phyloP scores from a whole-genome alignment of 2,888 invertebrate species.

The Cryptosula pallasiana region DNA sequence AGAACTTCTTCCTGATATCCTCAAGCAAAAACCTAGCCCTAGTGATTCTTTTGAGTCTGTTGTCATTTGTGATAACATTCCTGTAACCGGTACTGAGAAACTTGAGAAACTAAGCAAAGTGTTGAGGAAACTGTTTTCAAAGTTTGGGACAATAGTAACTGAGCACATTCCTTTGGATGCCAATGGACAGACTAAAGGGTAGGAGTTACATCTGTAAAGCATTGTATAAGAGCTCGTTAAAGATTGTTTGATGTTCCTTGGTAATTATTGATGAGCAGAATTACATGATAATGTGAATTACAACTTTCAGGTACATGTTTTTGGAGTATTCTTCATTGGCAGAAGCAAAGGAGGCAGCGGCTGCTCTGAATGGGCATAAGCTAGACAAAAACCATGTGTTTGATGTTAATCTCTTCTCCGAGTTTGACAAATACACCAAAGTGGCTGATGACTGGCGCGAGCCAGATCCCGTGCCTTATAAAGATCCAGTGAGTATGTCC shows the following conservation, averaged over 20 bases:
- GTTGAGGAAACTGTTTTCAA: conserved; percentile 81
- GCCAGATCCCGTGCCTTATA: conserved; percentile 81
- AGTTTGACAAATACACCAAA: conserved; percentile 86
- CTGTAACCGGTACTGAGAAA: conserved; percentile 83
- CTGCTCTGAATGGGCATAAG: conserved; percentile 82
- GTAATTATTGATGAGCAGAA: too few relatives aligned
- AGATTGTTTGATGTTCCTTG: too few relatives aligned
- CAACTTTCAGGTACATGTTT: conserved; percentile 75
- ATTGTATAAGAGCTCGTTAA: too few relatives aligned
- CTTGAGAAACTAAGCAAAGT: conserved; percentile 87
- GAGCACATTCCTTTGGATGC: conserved; percentile 81
- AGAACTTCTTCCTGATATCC: conserved; percentile 87
- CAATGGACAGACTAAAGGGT: conserved; percentile 79
- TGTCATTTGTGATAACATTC: conserved; percentile 92
- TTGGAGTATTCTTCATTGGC: conserved; percentile 79
- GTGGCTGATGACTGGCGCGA: conserved; percentile 90
- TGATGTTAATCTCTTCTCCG: conserved; percentile 86
- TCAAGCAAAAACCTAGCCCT: conserved; percentile 83
- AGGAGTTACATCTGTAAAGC: too few relatives aligned
- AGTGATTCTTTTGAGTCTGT: conserved; percentile 94
- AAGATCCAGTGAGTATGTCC: conserved; percentile 65
- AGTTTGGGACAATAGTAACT: conserved; percentile 78
- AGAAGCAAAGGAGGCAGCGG: conserved; percentile 82
- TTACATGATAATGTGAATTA: too few relatives aligned
- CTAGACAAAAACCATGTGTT: conserved; percentile 94